These are phyloP conservation scores for Yponomeuta malinellus DNA, from an alignment of 2,888 invertebrate genomes.

Conservation along the genomic window DNA sequence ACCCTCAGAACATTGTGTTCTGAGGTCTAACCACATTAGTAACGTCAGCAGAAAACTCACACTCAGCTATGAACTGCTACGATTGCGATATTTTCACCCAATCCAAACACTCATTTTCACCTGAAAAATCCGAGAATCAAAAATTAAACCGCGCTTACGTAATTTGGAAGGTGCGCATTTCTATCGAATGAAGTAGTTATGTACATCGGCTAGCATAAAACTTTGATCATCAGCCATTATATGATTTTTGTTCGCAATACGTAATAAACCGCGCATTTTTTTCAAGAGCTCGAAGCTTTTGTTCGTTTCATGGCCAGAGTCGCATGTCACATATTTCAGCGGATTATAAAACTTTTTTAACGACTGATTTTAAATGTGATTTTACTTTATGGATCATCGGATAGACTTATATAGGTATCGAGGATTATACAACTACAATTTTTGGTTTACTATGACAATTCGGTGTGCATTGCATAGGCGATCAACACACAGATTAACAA, in stretches of 20 bases:
- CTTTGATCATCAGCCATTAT: not conserved
- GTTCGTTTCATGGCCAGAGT: not conserved
- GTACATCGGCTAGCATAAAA: not conserved
- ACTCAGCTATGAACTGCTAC: not conserved
- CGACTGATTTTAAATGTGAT: not conserved
- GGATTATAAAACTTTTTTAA: not conserved
- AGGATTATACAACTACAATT: no score
- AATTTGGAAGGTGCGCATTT: not conserved
- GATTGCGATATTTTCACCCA: not conserved
- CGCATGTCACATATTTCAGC: not conserved
- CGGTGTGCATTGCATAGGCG: no score
- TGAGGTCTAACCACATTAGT: not conserved
- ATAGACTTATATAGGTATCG: no score
- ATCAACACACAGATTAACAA: no score
- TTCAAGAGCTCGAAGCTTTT: not conserved
- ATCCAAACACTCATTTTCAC: not conserved
- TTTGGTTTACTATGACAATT: no score
- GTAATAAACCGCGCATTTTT: not conserved
- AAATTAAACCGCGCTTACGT: not conserved
- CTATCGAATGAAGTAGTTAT: not conserved
- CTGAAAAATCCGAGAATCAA: not conserved
- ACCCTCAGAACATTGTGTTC: no score
- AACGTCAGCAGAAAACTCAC: not conserved
- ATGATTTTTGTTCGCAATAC: not conserved
- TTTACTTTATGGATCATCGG: not conserved